These are phyloP conservation scores for Dugesia japonica DNA, from an alignment of 2,888 invertebrate genomes.

Conservation along the genomic window DNA sequence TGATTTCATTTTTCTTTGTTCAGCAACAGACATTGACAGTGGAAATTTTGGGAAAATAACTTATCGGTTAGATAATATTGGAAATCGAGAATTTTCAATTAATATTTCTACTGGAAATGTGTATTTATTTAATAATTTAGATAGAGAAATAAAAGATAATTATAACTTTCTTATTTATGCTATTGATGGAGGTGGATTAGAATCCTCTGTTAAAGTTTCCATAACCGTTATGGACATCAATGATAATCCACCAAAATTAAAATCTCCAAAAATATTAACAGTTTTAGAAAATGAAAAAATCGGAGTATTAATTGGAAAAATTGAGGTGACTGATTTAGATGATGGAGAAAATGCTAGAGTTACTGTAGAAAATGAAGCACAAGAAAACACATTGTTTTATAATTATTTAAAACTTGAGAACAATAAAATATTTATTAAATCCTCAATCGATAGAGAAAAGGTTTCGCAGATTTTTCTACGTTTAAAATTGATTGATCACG, in stretches of 20 bases:
- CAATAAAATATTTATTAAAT: conserved; percentile 22
- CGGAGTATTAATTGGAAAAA: conserved; percentile 29
- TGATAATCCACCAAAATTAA: conserved; percentile 28
- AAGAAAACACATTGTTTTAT: conserved; percentile 23
- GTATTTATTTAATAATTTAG: not conserved
- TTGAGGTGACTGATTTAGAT: conserved; percentile 27
- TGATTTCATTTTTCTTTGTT: not conserved
- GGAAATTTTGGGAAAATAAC: conserved; percentile 29
- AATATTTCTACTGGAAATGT: conserved; percentile 13
- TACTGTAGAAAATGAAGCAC: not conserved
- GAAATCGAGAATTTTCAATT: conserved; percentile 12
- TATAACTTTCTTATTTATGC: conserved; percentile 31
- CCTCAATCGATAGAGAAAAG: conserved; percentile 30
- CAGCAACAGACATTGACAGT: conserved; percentile 31
- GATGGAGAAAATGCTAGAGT: conserved; percentile 32
- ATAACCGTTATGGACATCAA: conserved; percentile 30
- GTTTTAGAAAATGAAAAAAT: conserved; percentile 27
- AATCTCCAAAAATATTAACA: conserved; percentile 10
- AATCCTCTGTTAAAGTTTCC: conserved; percentile 3
- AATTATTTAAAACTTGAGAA: conserved; percentile 28
- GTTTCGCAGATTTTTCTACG: not conserved
- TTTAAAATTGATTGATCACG: conserved; percentile 26
- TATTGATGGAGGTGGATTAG: conserved; percentile 25
- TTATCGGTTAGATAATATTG: conserved; percentile 26
- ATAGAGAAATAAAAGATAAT: conserved; percentile 21